These are phyloP conservation scores for Chamaea fasciata DNA, from an alignment of 2,113 vertebrate genomes.

Conservation along the genomic window DNA sequence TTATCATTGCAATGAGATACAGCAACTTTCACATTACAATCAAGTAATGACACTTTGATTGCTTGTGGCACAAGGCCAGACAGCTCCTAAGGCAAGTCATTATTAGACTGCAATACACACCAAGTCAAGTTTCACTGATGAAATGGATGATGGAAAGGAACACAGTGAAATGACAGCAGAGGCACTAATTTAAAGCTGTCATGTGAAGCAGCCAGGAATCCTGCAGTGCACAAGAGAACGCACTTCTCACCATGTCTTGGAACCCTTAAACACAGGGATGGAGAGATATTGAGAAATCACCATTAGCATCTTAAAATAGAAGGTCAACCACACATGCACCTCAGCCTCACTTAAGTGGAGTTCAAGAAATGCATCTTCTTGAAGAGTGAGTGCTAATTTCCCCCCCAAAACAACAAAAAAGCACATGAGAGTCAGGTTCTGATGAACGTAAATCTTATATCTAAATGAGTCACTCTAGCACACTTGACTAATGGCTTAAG, in stretches of 20 bases:
- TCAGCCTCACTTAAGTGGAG: not conserved
- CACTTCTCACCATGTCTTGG: not conserved
- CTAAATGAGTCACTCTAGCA: not conserved
- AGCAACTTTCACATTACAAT: not conserved
- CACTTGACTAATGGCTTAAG: not conserved
- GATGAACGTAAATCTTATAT: not conserved
- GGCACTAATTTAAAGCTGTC: not conserved
- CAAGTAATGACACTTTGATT: not conserved
- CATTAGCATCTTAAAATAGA: not conserved
- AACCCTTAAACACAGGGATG: not conserved
- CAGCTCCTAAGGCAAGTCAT: constrained; percentile 9
- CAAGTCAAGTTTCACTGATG: not conserved
- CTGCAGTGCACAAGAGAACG: not conserved
- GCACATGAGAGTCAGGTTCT: not conserved
- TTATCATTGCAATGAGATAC: not conserved
- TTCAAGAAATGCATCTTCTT: not conserved
- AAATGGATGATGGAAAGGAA: not conserved
- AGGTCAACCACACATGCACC: not conserved
- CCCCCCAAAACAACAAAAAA: not conserved
- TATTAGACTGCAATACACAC: not conserved
- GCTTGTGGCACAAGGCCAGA: constrained; percentile 9
- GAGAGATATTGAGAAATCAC: not conserved
- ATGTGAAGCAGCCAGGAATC: not conserved
- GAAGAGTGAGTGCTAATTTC: not conserved
- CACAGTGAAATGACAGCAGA: not conserved